Evolutionary conservation across 2,888 invertebrate species (phyloP).

Genomic region (Sclerodermus sp.): DNA sequence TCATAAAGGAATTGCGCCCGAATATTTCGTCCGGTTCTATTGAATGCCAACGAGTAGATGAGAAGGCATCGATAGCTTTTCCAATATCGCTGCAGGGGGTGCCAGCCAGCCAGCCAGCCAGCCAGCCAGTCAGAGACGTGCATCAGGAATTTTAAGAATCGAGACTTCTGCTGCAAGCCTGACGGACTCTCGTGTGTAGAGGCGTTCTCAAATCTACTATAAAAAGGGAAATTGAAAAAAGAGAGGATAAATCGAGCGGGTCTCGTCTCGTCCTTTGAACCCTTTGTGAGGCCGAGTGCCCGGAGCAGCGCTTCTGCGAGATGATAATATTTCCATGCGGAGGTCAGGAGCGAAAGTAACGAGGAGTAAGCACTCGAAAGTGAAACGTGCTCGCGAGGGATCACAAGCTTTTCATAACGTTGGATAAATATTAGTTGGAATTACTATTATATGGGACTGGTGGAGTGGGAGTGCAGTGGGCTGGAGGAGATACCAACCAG

Average conservation of each 20-base stretch:
- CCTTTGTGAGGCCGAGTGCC: constrained; percentile 21
- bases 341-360: too few relatives aligned
- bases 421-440: too few relatives aligned
- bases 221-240: constrained; percentile 14
- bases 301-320: neutral
- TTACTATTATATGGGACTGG: too few relatives aligned
- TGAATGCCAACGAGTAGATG: constrained; percentile 39
- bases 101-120: too few relatives aligned
- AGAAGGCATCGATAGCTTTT: constrained; percentile 35
- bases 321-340: too few relatives aligned
- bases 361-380: too few relatives aligned
- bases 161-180: constrained; percentile 10
- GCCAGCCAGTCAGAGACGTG: too few relatives aligned
- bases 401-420: too few relatives aligned
- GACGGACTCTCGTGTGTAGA: constrained; percentile 4
- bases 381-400: too few relatives aligned
- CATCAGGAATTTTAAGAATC: constrained; percentile 36
- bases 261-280: constrained; percentile 19
- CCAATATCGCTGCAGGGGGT: constrained; percentile 27
- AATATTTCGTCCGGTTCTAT: constrained; percentile 36
- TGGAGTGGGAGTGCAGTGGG: too few relatives aligned
- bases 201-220: constrained; percentile 4
- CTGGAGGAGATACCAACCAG: too few relatives aligned
- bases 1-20: constrained; percentile 46
- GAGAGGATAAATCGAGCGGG: constrained; percentile 18